Evolutionary conservation across 2,113 vertebrate genomes (phyloP), one percentile per base, ranked within the genome.

Genomic region (Todiramphus chloris): DNA sequence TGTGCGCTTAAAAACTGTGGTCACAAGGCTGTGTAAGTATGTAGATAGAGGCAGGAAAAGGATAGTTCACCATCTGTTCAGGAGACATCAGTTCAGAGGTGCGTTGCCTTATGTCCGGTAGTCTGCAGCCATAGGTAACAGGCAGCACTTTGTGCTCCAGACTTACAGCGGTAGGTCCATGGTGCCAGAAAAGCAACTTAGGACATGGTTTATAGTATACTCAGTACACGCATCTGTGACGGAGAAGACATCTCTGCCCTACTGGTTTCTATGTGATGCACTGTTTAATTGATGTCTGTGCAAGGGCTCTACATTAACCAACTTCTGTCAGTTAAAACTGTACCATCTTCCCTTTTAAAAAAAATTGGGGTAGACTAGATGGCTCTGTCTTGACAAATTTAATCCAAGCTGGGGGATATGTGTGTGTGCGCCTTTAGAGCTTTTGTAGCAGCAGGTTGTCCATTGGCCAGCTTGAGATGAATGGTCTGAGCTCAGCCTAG

Each of bases 291-390:
- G 46, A 67, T 83, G 43, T 79, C 73, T 72, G 4, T 60, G 72
- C 30, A 46, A 79, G 44, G 27, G 43, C 35, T 41, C 39, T 82
- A 14, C 2, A 1, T 50, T 88, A 81, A 58, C 18, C 55, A 68
- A 2, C 33, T 56, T 68, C 44, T 48, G 4, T 39, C 77, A 44
- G 20, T 62, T 85, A 44, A 79, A 84, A 62, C 35, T 64, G 6
- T 55, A 9, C 3, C 80, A 12, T 58, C 13, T 66, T 94, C 39
- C 31, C 13, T 5, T 39, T 35, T 56, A 31, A 41, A 69, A 90
- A 46, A 20, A 2, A 4, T 5, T 13, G 11, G 1, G 0, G 3
- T 33, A 80, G 39, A 28, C 37, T 67, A 51, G 6, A 15, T 83
- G 72, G 33, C 37, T 94, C 7, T 48, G 0, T 67, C 31, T 74